Evolutionary conservation across 92 coral and sea anemone species (phyloP), one percentile per base, ranked within the genome.

Genomic region (Palythoa grandiflora): DNA sequence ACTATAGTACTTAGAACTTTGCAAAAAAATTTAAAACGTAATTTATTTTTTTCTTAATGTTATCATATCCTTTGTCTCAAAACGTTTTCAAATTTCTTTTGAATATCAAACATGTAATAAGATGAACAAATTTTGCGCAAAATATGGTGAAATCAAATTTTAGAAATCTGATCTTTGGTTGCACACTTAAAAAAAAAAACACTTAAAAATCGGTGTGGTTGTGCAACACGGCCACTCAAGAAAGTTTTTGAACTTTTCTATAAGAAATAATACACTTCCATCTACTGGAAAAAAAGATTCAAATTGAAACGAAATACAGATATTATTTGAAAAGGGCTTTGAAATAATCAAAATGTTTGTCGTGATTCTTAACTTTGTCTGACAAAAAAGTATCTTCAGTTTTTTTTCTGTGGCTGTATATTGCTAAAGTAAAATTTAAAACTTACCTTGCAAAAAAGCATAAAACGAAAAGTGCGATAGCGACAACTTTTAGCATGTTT

Each of bases 361-460:
- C 38, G 15, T 17, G 38, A 28, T 75, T 19, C 60, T 50, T 17
- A 75, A 15, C 28, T 75, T 75, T 50, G 14, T n/a, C 61, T 48
- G 55, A 12, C n/a, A 21, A 65, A 19, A 7, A 65, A 7, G n/a
- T 9, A 8, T 11, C 1, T 65, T 17, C 28, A 9, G 1, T n/a
- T 5, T n/a, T 5, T 5, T 12, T 9, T 4, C 4, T 12, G 5
- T 61, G 17, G 17, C 36, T 1, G 36, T 65, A 0, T 19, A 1
- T 59, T 4, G 19, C 65, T 2, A 13, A 59, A 59, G 19, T 1
- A 59, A 59, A 17, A 17, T 17, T 65, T 65, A n/a, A 65, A 8
- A 21, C 80, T 75, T 75, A 75, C 80, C 80, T 75, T 50, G 39
- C 54, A 51, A 47, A 39, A 28, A 53, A 75, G 39, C 16, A 75